Base-by-base conservation (phyloP, 2,797 vertebrate genomes). In the Enteromius radiatus region DNA sequence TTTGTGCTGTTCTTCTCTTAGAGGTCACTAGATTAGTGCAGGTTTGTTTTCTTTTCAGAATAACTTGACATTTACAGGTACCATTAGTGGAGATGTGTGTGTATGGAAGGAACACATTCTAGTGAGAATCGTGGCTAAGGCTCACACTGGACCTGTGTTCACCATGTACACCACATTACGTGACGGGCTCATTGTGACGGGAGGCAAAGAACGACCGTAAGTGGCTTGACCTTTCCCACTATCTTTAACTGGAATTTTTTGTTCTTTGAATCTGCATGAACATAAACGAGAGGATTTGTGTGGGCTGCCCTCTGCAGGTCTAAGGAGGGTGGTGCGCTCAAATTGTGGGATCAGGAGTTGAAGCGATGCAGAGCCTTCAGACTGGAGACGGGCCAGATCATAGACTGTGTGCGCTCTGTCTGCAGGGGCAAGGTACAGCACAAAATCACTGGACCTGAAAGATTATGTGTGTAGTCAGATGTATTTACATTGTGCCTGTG, bases 61-160 rank as follows among this genome's bases (percentile, higher is more conserved):
- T 96, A 98, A 98, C 96, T 97, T 99, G 96, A 99, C 98, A 88
- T 99, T 99, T 96, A 99, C 98, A 95, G 98, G 98, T 96, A 97
- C 97, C 91, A 97, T 99, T 94, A 99, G 98, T 95, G 98, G 98
- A 90, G 98, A 99, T 93, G 97, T 99, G 88, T 99, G 96, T 96
- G 98, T 99, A 87, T 99, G 98, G 98, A 99, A 96, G 92, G 98
- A 98, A 73, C 97, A 99, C 88, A 88, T 99, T 89, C 90, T 99
- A 94, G 94, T 97, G 86, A 95, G 98, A 92, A 95, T 98, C 90
- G 98, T 99, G 92, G 98, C 97, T 91, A 97, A 98, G 94, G 98
- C 98, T 89, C 98, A 99, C 94, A 98, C 95, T 0, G 98, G 98
- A 87, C 98, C 98, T 3, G 98, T 99, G 89, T 99, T 99, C 90